phyloP scores from a whole-genome alignment of 2,113 vertebrate species.

The Fulica atra region DNA sequence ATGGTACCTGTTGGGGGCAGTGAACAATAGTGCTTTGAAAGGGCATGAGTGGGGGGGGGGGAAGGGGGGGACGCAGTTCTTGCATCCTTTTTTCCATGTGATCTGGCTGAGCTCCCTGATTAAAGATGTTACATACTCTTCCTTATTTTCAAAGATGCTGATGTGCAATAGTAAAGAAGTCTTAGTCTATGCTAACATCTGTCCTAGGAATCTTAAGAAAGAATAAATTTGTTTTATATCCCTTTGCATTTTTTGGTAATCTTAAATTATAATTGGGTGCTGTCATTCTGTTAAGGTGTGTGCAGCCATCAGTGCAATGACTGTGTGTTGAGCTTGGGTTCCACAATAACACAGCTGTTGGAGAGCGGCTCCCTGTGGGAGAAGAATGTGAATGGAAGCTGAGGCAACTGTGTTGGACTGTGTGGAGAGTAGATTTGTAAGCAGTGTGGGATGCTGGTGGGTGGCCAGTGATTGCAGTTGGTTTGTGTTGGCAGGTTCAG shows the following conservation, averaged over 20 bases:
- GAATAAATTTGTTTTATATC: not conserved
- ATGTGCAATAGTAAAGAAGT: not conserved
- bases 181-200: not conserved
- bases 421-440: not conserved
- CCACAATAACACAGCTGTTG: not conserved
- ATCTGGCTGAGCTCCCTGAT: not conserved
- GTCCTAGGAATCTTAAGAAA: not conserved
- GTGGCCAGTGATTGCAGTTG: not conserved
- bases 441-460: not conserved
- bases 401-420: not conserved
- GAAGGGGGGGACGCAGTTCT: not conserved
- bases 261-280: not conserved
- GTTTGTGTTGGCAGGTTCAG: not conserved
- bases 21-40: not conserved
- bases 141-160: not conserved
- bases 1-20: not conserved
- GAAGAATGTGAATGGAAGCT: not conserved
- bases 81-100: not conserved
- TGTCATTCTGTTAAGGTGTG: not conserved
- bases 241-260: not conserved
- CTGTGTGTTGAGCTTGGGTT: fast-evolving
- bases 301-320: not conserved
- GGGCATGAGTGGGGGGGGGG: not conserved
- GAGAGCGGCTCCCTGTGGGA: not conserved
- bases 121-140: not conserved